Evolutionary conservation across 1,140 invertebrate genomes (phyloP).

Genomic region (Drosophila sulfurigaster): DNA sequence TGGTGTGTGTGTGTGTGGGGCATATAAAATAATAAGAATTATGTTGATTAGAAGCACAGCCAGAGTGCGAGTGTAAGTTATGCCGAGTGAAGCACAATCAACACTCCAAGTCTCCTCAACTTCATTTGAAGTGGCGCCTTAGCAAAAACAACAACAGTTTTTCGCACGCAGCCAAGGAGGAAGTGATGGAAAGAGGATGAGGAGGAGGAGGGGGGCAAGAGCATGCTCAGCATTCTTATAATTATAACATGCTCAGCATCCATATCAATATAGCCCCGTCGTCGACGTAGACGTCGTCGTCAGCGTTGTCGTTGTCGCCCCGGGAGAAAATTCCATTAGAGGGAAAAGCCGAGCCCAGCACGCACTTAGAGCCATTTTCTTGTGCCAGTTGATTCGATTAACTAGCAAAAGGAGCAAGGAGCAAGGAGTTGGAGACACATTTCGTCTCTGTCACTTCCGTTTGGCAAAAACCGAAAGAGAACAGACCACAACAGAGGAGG

Average conservation of each 20-base stretch:
- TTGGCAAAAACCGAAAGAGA: background rate
- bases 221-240: constrained; percentile 78
- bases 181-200: background rate
- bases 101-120: constrained; percentile 36
- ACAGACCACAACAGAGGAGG: background rate
- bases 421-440: background rate
- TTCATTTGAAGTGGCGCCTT: constrained; percentile 19
- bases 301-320: constrained; percentile 18
- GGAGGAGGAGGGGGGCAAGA: constrained; percentile 37
- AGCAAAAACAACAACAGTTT: constrained; percentile 33
- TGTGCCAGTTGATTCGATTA: constrained; percentile 78
- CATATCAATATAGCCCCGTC: constrained; percentile 68
- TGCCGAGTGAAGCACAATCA: constrained; percentile 49
- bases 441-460: constrained; percentile 2
- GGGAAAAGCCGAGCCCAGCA: constrained; percentile 53
- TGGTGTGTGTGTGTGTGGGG: constrained; percentile 24
- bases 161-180: constrained; percentile 42
- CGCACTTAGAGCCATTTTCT: constrained; percentile 72
- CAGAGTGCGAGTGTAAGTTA: constrained; percentile 20
- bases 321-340: constrained; percentile 77
- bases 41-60: constrained; percentile 60
- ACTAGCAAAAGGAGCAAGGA: constrained; percentile 36
- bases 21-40: constrained; percentile 70
- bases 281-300: constrained; percentile 19
- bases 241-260: constrained; percentile 79